phyloP scores from a whole-genome alignment of 2,797 vertebrate genomes.

The Poecilia gillii region DNA sequence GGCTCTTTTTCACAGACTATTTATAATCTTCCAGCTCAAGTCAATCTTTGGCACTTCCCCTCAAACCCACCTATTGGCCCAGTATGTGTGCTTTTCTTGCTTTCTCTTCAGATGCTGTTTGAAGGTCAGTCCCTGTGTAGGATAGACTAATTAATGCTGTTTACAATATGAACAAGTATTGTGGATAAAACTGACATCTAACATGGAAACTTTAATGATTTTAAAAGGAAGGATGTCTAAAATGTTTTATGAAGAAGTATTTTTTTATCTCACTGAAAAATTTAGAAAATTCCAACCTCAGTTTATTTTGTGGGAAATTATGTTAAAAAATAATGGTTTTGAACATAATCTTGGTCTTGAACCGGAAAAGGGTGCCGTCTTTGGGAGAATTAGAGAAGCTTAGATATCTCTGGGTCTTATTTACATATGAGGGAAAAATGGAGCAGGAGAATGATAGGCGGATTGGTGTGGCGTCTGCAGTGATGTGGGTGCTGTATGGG shows the following conservation, averaged over 20 bases:
- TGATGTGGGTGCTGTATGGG: too few species aligned
- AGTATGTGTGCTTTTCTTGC: constrained; percentile 7
- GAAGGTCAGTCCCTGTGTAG: background rate
- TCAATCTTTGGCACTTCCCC: constrained; percentile 38
- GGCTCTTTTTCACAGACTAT: constrained; percentile 74
- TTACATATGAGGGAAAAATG: too few species aligned
- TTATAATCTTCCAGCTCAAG: constrained; percentile 64
- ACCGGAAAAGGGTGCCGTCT: too few species aligned
- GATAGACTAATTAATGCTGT: background rate
- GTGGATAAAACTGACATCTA: background rate
- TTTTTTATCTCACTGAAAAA: background rate
- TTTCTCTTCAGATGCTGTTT: constrained; percentile 16
- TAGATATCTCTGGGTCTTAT: too few species aligned
- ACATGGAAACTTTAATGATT: background rate
- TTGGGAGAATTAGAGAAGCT: too few species aligned
- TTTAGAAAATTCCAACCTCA: background rate
- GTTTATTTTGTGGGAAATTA: background rate
- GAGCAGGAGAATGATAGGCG: too few species aligned
- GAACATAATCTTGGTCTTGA: background rate
- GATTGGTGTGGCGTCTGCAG: too few species aligned
- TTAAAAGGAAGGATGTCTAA: background rate
- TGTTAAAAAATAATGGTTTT: background rate
- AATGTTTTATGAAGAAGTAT: background rate
- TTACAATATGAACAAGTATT: background rate
- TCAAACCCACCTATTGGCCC: constrained; percentile 18